phyloP scores from a whole-genome alignment of 2,888 invertebrate genomes.

The Dendrolimus pini region DNA sequence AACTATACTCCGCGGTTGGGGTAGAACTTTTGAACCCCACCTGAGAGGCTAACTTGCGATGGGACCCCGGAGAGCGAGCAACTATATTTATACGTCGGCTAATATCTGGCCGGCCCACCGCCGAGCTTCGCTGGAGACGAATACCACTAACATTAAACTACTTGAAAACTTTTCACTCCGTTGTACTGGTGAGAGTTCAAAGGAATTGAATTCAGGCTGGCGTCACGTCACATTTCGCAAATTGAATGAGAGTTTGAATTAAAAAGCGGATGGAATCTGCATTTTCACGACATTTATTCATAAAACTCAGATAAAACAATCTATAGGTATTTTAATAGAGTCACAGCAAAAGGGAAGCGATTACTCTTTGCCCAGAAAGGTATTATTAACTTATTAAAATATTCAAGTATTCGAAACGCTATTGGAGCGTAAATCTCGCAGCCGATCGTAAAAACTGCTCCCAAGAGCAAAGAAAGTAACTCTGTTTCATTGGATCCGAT shows the following conservation, averaged over 20 bases:
- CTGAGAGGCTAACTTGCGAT: slow-evolving; percentile 40
- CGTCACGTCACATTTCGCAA: slow-evolving; percentile 1
- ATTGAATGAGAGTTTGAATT: no score
- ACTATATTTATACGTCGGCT: slow-evolving; percentile 51
- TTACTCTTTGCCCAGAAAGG: slow-evolving; percentile 30
- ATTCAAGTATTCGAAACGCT: slow-evolving; percentile 51
- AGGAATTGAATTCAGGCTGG: background rate
- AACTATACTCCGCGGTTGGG: slow-evolving; percentile 17
- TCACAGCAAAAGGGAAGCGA: slow-evolving; percentile 24
- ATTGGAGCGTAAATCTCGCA: slow-evolving; percentile 60
- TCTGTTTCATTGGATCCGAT: slow-evolving; percentile 59
- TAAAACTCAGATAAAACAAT: no score
- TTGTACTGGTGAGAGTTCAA: slow-evolving; percentile 8
- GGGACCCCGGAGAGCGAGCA: slow-evolving; percentile 49
- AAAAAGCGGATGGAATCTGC: no score
- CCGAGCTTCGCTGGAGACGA: slow-evolving; percentile 45
- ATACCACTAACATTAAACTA: slow-evolving; percentile 39
- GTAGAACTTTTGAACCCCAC: slow-evolving; percentile 24
- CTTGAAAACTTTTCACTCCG: slow-evolving; percentile 29
- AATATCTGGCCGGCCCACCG: slow-evolving; percentile 41
- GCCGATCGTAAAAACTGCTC: slow-evolving; percentile 67
- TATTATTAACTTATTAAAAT: slow-evolving; percentile 51
- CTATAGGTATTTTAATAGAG: background rate
- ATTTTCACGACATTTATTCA: no score
- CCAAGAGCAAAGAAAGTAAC: slow-evolving; percentile 54